A percentile compares a stretch with the other conserved stretches of the same genome.
Conservation (phyloP, 2,888 invertebrate genomes). For the Labia minor region DNA sequence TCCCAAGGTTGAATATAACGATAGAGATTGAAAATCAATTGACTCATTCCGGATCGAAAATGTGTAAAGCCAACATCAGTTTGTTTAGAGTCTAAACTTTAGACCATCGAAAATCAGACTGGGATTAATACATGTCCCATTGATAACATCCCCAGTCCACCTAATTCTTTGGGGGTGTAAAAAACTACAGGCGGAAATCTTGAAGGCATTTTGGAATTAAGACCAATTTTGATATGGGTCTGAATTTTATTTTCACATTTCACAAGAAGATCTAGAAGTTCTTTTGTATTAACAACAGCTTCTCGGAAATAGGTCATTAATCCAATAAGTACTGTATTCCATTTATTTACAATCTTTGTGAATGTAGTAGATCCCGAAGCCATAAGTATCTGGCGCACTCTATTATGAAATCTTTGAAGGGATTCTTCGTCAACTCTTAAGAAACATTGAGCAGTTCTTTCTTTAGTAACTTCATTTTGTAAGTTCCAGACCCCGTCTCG, state of each 20-base stretch:
- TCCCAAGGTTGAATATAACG: constrained; percentile 99
- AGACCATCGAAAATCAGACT: constrained; percentile 91
- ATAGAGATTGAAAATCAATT: constrained; percentile 97
- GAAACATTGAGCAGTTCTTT: constrained; percentile 97
- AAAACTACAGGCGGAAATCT: constrained; percentile 99
- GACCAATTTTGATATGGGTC: constrained; percentile 97
- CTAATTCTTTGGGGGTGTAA: constrained; percentile 97
- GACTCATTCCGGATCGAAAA: constrained; percentile 98
- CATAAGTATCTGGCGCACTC: constrained; percentile 98
- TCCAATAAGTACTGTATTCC: constrained; percentile 99
- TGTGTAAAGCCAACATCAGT: constrained; percentile 99
- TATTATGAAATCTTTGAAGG: constrained; percentile 93
- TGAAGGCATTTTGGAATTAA: constrained; percentile 99
- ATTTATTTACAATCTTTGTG: constrained; percentile 99
- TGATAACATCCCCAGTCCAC: constrained; percentile 96
- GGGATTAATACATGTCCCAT: constrained; percentile 99
- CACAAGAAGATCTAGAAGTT: constrained; percentile 88
- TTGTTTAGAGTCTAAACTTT: no score
- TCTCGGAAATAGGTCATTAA: constrained; percentile 99
- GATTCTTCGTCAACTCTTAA: constrained; percentile 97
- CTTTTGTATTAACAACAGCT: constrained; percentile 98
- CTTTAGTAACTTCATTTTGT: constrained; percentile 98
- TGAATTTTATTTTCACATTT: constrained; percentile 99
- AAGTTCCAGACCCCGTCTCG: constrained; percentile 99
- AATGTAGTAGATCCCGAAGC: constrained; percentile 99